Evolutionary conservation across 2,797 vertebrate species (phyloP), one percentile per base, ranked within the genome.

Genomic region (Decapterus maruadsi): DNA sequence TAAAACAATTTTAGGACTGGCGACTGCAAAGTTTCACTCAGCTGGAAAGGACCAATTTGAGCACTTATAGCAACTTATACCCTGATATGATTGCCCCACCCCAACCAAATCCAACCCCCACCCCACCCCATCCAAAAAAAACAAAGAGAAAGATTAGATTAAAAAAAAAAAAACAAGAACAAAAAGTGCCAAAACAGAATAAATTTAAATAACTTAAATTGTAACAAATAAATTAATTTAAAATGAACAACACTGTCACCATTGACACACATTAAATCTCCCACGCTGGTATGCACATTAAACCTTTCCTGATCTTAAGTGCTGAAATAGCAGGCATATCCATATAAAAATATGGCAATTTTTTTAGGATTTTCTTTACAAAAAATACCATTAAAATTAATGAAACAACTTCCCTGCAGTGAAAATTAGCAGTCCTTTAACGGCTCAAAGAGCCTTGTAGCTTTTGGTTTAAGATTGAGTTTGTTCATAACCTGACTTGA

Each of bases 131-230:
- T 16, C 45, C 16, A 43, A 43, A 22, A 53, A 51, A 51, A 26
- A 73, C 5, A 85, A 80, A 65, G 51, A 19, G 51, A 64, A 54
- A 55, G 34, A 68, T 34, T 5, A 34, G 31, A 34, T 34, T 34
- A 34, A 54, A 50, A 14, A 8, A 70, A 57, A 45, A 74, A 78
- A 80, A 16, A 57, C n/a, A 75, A 69, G 14, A 62, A 63, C 34
- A 72, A 78, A 92, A 93, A 93, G 92, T 94, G 91, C 90, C 78
- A 73, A 77, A 91, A 88, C 55, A 67, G 14, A 86, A 88, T 79
- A 71, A 86, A 78, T 77, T 80, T 56, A 86, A 91, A 91, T 92
- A 92, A 92, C 64, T 88, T 91, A 92, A 92, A 86, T 86, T 72
- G 57, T 78, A 78, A 77, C 59, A 84, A 89, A 92, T 93, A 90